Evolutionary conservation across 2,797 vertebrate species (phyloP).

Genomic region (Melopsittacus undulatus): DNA sequence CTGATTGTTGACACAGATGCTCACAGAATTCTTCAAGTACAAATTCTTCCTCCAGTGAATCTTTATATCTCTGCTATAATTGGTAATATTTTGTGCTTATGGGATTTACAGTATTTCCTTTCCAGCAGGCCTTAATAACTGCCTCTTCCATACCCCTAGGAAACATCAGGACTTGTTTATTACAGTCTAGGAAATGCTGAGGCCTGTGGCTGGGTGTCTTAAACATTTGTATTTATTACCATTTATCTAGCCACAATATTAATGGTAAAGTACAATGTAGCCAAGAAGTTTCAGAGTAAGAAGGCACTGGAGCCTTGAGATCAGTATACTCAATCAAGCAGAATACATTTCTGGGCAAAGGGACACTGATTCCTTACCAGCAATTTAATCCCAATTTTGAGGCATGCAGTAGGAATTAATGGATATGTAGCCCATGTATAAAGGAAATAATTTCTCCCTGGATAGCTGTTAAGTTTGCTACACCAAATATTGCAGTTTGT

Average conservation of each 20-base stretch:
- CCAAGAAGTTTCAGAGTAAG: neutral
- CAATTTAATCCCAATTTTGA: neutral
- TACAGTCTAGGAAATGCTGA: slow-evolving; percentile 1
- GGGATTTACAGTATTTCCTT: slow-evolving; percentile 14
- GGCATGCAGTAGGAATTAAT: neutral
- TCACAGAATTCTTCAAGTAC: neutral
- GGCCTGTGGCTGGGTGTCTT: neutral
- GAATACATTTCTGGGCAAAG: neutral
- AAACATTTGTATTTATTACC: slow-evolving; percentile 27
- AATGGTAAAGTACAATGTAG: neutral
- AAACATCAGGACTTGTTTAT: slow-evolving; percentile 26
- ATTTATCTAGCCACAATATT: neutral
- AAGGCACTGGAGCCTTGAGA: neutral
- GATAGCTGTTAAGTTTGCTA: neutral
- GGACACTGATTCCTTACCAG: neutral
- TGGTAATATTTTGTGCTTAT: slow-evolving; percentile 1
- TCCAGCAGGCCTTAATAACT: slow-evolving; percentile 22
- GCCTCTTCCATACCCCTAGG: neutral
- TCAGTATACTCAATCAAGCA: neutral
- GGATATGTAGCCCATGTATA: neutral
- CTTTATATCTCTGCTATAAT: neutral
- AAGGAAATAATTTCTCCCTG: neutral
- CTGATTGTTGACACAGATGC: neutral
- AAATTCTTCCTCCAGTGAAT: neutral
- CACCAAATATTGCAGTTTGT: neutral